A percentile compares a stretch with the other conserved stretches of the same genome.
phyloP scores from a whole-genome alignment of 2,113 vertebrate genomes.

The Plotosus lineatus region DNA sequence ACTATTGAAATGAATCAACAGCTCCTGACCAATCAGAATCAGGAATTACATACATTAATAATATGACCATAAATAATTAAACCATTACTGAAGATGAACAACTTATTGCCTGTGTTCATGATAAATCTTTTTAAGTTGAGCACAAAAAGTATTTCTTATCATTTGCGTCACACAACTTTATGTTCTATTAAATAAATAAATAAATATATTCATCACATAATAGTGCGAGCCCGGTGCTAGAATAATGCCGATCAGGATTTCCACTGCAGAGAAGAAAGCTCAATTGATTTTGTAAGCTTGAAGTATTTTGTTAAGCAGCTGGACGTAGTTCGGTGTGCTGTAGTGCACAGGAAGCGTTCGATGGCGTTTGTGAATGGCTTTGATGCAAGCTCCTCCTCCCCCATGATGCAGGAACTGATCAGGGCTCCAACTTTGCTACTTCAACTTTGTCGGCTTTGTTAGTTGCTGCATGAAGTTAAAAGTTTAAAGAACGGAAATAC shows the following conservation, averaged over 20 bases:
- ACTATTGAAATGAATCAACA: slow-evolving; percentile 14
- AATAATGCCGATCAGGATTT: too few relatives aligned
- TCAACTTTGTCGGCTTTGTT: too few relatives aligned
- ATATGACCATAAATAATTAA: background rate
- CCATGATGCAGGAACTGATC: background rate
- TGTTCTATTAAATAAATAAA: background rate
- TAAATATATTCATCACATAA: background rate
- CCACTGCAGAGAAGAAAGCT: background rate
- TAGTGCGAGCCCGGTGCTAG: background rate
- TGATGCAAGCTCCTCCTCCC: background rate
- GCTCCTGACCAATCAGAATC: background rate
- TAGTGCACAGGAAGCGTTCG: background rate
- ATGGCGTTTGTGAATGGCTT: background rate
- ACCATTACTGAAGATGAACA: background rate
- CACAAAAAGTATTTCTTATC: background rate
- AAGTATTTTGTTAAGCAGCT: background rate
- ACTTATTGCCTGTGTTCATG: background rate
- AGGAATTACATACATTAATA: background rate
- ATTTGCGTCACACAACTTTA: background rate
- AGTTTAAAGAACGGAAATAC: too few relatives aligned
- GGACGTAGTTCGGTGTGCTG: background rate
- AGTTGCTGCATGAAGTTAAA: too few relatives aligned
- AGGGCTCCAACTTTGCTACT: background rate
- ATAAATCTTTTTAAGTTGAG: background rate
- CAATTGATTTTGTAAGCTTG: background rate